Evolutionary conservation across 2,888 invertebrate genomes (phyloP).

Genomic region (Gonocerus acuteangulatus): DNA sequence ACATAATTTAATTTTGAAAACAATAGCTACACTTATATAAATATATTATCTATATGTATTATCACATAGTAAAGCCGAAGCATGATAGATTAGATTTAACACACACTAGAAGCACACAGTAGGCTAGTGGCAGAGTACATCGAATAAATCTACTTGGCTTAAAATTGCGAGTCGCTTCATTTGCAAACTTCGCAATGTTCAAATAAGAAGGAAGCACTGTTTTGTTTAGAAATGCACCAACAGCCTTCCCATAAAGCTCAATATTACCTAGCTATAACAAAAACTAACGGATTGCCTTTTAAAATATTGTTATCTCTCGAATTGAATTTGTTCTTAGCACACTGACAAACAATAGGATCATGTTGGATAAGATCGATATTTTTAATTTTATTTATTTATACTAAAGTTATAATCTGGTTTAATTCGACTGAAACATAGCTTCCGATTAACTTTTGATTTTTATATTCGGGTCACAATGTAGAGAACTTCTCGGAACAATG

Average conservation of each 20-base stretch:
- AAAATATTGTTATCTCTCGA: not conserved
- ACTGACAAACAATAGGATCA: too few relatives aligned
- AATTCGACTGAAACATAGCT: too few relatives aligned
- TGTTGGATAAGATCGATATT: not conserved
- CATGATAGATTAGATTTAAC: slow-evolving; percentile 19
- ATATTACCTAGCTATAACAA: slow-evolving; percentile 26
- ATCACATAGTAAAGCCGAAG: slow-evolving; percentile 32
- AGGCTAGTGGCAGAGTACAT: slow-evolving; percentile 5
- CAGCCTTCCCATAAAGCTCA: slow-evolving; percentile 31
- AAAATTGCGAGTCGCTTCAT: not conserved
- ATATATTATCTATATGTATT: slow-evolving; percentile 30
- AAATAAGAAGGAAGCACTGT: slow-evolving; percentile 29
- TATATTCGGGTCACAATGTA: too few relatives aligned
- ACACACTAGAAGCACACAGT: slow-evolving; percentile 19
- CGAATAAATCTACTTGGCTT: slow-evolving; percentile 13
- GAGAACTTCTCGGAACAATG: too few relatives aligned
- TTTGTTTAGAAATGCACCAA: slow-evolving; percentile 20
- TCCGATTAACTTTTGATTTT: too few relatives aligned
- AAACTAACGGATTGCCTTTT: slow-evolving; percentile 8
- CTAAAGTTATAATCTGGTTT: too few relatives aligned
- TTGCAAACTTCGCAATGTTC: not conserved
- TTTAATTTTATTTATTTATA: not conserved
- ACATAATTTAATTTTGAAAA: slow-evolving; percentile 13
- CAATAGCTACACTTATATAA: slow-evolving; percentile 23
- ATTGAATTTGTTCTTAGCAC: not conserved